These are phyloP conservation scores for Pachliopta kotzebuea DNA, from an alignment of 2,888 invertebrate genomes.

Conservation along the genomic window DNA sequence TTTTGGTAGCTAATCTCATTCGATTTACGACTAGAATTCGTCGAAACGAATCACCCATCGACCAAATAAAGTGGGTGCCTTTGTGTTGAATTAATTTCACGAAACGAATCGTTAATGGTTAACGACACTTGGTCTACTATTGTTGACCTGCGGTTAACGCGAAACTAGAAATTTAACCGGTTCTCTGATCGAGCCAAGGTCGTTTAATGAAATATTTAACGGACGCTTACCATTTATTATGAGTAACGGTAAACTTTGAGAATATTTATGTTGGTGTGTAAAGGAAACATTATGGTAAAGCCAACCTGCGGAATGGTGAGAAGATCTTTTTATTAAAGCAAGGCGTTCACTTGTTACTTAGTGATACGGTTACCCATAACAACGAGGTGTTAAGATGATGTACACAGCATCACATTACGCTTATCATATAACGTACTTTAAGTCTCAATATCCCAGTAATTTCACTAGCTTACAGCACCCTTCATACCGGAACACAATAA, in stretches of 20 bases:
- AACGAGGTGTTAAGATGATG: too few species aligned
- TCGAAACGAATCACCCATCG: slow-evolving; percentile 52
- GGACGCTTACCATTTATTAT: slow-evolving; percentile 21
- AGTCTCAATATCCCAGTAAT: too few species aligned
- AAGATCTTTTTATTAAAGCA: too few species aligned
- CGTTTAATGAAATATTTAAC: slow-evolving; percentile 22
- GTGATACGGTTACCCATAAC: too few species aligned
- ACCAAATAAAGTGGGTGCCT: slow-evolving; percentile 34
- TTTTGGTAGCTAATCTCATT: slow-evolving; percentile 57
- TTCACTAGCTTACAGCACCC: too few species aligned
- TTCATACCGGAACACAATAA: too few species aligned
- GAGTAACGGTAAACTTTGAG: slow-evolving; percentile 19
- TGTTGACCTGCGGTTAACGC: slow-evolving; percentile 35
- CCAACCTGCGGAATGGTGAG: too few species aligned
- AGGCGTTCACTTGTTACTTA: too few species aligned
- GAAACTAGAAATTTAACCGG: slow-evolving; percentile 27
- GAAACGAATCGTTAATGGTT: slow-evolving; percentile 30
- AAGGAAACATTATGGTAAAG: neutral
- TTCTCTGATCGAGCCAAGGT: slow-evolving; percentile 26
- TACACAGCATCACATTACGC: too few species aligned
- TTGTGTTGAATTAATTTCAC: slow-evolving; percentile 33
- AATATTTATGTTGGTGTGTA: slow-evolving; percentile 20
- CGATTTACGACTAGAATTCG: slow-evolving; percentile 51
- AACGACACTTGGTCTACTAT: slow-evolving; percentile 39
- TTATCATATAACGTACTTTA: too few species aligned